A percentile compares a stretch with the other conserved stretches of the same genome.
These are phyloP conservation scores for Entomobrya multifasciata DNA, from an alignment of 2,888 invertebrate species.

Conservation along the genomic window DNA sequence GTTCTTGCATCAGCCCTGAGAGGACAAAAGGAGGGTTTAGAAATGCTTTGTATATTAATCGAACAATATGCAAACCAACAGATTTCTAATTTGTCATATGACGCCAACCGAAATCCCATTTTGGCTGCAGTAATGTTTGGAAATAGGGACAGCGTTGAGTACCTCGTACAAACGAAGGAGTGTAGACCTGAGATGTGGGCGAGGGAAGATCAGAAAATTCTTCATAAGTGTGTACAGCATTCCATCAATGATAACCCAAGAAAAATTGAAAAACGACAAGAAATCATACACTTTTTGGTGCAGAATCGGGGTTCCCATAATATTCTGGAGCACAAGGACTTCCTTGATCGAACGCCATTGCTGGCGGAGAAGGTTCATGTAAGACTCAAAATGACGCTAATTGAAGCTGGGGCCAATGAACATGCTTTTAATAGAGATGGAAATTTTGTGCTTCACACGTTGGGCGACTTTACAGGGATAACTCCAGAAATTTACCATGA, in stretches of 20 bases:
- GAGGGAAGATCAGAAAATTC: neutral
- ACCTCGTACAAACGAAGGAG: neutral
- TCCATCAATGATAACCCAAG: neutral
- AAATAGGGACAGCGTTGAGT: neutral
- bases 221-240: neutral
- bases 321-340: neutral
- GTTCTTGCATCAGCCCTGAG: neutral
- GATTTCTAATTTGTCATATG: neutral
- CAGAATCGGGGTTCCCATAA: neutral
- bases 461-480: neutral
- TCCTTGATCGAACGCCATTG: neutral
- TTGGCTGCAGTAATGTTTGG: neutral
- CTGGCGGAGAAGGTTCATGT: neutral
- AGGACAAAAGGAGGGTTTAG: neutral
- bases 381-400: neutral
- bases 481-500: neutral
- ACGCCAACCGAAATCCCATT: neutral
- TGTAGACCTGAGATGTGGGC: neutral
- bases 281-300: neutral
- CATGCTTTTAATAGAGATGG: neutral
- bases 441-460: neutral
- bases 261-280: neutral
- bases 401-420: neutral
- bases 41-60: neutral
- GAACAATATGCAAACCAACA: neutral